Conservation (phyloP, 2,797 vertebrate genomes). For the Salarias fasciatus region DNA sequence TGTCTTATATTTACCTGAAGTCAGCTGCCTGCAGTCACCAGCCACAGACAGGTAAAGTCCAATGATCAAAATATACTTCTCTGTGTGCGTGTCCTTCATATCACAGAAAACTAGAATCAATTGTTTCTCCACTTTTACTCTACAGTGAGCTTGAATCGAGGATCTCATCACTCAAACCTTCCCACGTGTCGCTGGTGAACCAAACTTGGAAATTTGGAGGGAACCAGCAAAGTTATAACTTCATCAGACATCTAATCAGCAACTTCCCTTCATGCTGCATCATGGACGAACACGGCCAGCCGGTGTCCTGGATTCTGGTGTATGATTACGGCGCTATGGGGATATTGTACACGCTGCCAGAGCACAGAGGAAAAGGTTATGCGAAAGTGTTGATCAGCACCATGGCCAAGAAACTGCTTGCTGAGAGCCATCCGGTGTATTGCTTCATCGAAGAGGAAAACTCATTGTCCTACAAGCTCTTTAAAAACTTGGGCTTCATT, state of each 20-base stretch:
- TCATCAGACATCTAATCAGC: conserved; percentile 43
- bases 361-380: conserved; percentile 73
- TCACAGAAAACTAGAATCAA: not conserved
- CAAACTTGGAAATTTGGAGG: conserved; percentile 78
- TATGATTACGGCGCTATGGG: conserved; percentile 69
- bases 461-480: conserved; percentile 62
- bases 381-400: conserved; percentile 66
- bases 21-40: conserved; percentile 38
- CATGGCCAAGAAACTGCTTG: conserved; percentile 62
- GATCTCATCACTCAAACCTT: conserved; percentile 60
- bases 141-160: conserved; percentile 60
- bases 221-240: conserved; percentile 35
- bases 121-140: not conserved
- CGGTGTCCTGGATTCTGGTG: conserved; percentile 72
- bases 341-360: conserved; percentile 68
- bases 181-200: conserved; percentile 72
- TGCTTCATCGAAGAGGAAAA: conserved; percentile 77
- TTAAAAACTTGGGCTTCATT: conserved; percentile 70
- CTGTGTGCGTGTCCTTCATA: not conserved
- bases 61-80: no score
- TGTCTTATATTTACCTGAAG: conserved; percentile 67
- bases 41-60: conserved; percentile 49
- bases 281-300: conserved; percentile 54
- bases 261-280: conserved; percentile 73
- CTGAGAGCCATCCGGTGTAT: conserved; percentile 69